These are phyloP conservation scores for Macrosoma leucophasiata DNA, from an alignment of 2,888 invertebrate genomes.

Conservation along the genomic window DNA sequence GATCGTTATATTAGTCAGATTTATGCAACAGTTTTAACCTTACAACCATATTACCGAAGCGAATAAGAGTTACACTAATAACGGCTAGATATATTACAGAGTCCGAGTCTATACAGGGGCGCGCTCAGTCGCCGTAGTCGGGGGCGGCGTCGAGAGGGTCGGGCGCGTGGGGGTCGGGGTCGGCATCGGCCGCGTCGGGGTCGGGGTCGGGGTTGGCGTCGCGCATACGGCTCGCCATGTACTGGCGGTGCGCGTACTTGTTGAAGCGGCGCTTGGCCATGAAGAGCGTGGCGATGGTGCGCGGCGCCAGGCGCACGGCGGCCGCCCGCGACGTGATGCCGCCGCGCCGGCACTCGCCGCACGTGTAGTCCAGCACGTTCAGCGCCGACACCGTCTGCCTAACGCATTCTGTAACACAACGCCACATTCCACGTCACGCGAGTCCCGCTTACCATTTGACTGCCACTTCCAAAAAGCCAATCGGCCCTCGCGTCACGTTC, in stretches of 20 bases:
- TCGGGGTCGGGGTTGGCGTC: constrained; percentile 21
- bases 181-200: constrained; percentile 17
- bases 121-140: constrained; percentile 22
- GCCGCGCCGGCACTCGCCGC: constrained; percentile 67
- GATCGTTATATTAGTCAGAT: constrained; percentile 68
- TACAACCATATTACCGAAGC: constrained; percentile 66
- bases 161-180: constrained; percentile 13
- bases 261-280: constrained; percentile 73
- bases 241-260: constrained; percentile 72
- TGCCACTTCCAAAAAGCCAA: too few species aligned
- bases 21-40: constrained; percentile 68
- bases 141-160: constrained; percentile 26
- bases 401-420: constrained; percentile 59
- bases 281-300: constrained; percentile 71
- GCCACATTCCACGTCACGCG: too few species aligned
- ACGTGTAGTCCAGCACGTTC: constrained; percentile 70
- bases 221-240: constrained; percentile 44
- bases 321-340: constrained; percentile 70
- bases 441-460: too few species aligned
- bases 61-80: constrained; percentile 55
- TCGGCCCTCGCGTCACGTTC: too few species aligned
- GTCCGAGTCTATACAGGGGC: constrained; percentile 19
- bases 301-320: constrained; percentile 65
- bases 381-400: constrained; percentile 53
- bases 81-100: constrained; percentile 47